Conservation (phyloP, 2,888 invertebrate species). For the Fabriciana adippe region DNA sequence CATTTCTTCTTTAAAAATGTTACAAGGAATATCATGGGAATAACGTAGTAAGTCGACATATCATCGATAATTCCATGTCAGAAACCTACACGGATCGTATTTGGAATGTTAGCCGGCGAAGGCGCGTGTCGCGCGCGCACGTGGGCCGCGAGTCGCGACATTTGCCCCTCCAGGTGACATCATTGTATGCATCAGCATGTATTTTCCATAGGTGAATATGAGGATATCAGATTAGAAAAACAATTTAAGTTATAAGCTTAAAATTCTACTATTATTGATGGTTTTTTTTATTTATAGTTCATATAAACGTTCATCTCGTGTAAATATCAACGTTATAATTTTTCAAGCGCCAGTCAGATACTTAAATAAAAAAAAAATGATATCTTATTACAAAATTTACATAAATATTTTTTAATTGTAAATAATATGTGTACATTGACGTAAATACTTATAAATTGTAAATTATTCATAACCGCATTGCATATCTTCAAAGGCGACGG, state of each 20-base stretch:
- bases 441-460: neutral
- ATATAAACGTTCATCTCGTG: too few relatives aligned
- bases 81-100: slow-evolving; percentile 59
- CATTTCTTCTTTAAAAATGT: too few relatives aligned
- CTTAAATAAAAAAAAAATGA: too few relatives aligned
- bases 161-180: slow-evolving; percentile 71
- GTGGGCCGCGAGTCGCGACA: slow-evolving; percentile 74
- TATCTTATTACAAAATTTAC: too few relatives aligned
- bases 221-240: neutral
- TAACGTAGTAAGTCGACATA: slow-evolving; percentile 22
- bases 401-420: neutral
- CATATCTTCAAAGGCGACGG: slow-evolving; percentile 29
- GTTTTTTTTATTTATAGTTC: too few relatives aligned
- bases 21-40: neutral
- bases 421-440: neutral
- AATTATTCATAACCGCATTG: slow-evolving; percentile 11
- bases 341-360: too few relatives aligned
- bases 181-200: slow-evolving; percentile 55
- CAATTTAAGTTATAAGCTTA: neutral
- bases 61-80: slow-evolving; percentile 52
- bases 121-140: slow-evolving; percentile 53
- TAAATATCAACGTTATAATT: too few relatives aligned
- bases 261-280: neutral
- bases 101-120: slow-evolving; percentile 50
- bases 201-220: neutral